Evolutionary conservation across 2,797 vertebrate species (phyloP).

Genomic region (Halcyon leucocephala): DNA sequence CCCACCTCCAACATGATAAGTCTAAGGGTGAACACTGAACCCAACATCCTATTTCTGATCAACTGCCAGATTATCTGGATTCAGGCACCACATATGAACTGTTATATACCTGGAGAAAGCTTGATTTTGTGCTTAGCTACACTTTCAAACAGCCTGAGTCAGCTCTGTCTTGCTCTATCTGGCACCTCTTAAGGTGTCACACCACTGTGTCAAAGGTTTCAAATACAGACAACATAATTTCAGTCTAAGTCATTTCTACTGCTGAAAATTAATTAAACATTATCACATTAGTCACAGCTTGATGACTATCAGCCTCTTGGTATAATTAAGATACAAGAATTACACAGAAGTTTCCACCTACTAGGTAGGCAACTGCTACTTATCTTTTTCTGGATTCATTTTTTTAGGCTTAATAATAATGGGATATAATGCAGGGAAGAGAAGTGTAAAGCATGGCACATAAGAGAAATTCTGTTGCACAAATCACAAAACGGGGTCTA

Average conservation of each 20-base stretch:
- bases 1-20: neutral
- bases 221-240: neutral
- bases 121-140: neutral
- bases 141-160: neutral
- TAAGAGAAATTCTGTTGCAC: neutral
- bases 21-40: neutral
- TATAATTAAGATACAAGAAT: slow-evolving; percentile 4
- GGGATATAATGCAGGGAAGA: neutral
- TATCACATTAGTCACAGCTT: slow-evolving; percentile 11
- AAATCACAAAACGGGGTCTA: neutral
- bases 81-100: neutral
- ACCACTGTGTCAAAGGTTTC: neutral
- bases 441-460: neutral
- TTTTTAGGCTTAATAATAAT: neutral
- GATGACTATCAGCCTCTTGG: neutral
- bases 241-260: neutral
- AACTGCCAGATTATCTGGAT: neutral
- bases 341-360: neutral
- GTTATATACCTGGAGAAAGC: neutral
- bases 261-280: slow-evolving; percentile 22
- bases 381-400: neutral
- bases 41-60: neutral
- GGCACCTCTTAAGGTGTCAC: neutral
- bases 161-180: neutral
- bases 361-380: neutral